Evolutionary conservation across 2,113 vertebrate genomes (phyloP).

Genomic region (Chauna torquata): DNA sequence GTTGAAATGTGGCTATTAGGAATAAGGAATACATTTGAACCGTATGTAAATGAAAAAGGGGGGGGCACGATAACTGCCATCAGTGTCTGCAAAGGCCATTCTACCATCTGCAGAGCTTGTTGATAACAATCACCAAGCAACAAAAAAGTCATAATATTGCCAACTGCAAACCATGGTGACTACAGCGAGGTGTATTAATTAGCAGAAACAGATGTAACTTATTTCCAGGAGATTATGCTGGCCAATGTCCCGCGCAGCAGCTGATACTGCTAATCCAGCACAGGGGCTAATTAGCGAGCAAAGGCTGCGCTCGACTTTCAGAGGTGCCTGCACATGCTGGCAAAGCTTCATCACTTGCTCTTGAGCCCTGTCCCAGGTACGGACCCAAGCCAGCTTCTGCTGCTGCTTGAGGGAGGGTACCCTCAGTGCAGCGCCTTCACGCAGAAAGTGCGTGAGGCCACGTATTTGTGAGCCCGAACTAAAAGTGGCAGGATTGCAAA

Average conservation of each 20-base stretch:
- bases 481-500: not conserved
- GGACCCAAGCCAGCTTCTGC: fast-evolving
- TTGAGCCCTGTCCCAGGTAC: not conserved
- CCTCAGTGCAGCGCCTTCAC: fast-evolving
- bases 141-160: not conserved
- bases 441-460: fast-evolving
- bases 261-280: not conserved
- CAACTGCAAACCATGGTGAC: not conserved
- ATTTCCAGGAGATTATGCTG: not conserved
- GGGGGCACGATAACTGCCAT: not conserved
- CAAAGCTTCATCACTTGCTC: not conserved
- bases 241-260: not conserved
- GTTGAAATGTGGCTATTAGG: not conserved
- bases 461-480: too few species aligned
- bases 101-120: not conserved
- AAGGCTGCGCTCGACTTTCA: not conserved
- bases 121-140: not conserved
- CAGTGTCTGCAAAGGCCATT: fast-evolving
- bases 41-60: fast-evolving
- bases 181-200: conserved; percentile 6
- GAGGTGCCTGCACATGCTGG: not conserved
- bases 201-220: conserved; percentile 29
- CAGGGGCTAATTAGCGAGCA: not conserved
- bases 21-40: fast-evolving
- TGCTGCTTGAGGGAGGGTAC: not conserved